phyloP scores from a whole-genome alignment of 2,113 vertebrate genomes.

The Panthera uncia region DNA sequence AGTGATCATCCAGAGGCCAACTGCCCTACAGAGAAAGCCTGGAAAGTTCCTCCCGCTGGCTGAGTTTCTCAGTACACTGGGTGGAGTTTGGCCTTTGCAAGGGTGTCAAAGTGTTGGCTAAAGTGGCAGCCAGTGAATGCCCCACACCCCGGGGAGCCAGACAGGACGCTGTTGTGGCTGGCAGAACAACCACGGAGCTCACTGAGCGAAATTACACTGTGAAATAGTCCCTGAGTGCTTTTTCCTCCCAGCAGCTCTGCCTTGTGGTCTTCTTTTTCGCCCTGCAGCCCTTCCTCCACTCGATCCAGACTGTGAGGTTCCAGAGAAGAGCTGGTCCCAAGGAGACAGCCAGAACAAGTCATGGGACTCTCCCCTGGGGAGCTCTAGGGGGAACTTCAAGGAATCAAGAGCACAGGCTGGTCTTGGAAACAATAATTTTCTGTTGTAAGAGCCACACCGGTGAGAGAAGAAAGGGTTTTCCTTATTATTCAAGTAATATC shows the following conservation, averaged over 20 bases:
- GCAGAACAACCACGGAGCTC: accelerated
- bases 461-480: neutral
- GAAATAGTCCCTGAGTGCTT: accelerated
- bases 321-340: neutral
- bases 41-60: neutral
- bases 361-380: neutral
- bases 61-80: neutral
- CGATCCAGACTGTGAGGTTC: accelerated
- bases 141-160: neutral
- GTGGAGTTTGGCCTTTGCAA: neutral
- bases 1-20: accelerated
- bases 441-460: neutral
- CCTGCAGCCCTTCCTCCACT: neutral
- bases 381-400: neutral
- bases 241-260: neutral
- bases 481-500: neutral
- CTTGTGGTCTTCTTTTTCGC: neutral
- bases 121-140: accelerated
- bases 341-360: neutral
- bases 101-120: too few species aligned
- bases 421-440: neutral
- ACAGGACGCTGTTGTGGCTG: accelerated
- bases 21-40: accelerated
- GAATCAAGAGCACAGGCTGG: neutral
- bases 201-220: accelerated